phyloP scores from a whole-genome alignment of 2,888 invertebrate genomes.

The Cyclophora albipunctata region DNA sequence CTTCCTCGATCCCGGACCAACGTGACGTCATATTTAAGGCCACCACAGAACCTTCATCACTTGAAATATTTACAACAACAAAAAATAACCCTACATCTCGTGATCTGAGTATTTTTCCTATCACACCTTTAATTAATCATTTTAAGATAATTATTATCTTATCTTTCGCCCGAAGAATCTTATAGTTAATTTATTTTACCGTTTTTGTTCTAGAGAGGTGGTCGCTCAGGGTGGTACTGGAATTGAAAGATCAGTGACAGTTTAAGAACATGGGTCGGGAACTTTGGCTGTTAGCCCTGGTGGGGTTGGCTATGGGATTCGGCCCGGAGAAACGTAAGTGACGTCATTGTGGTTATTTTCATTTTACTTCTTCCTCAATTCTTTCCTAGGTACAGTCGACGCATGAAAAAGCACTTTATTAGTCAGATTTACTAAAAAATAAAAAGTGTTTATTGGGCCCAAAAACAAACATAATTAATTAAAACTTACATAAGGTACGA shows the following conservation, averaged over 20 bases:
- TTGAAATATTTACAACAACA: too few species aligned
- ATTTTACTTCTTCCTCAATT: too few species aligned
- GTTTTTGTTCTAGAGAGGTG: constrained; percentile 51
- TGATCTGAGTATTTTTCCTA: constrained; percentile 65
- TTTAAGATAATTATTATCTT: constrained; percentile 52
- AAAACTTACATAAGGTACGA: too few species aligned
- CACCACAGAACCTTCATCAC: too few species aligned
- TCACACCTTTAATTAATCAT: constrained; percentile 48
- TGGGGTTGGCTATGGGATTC: constrained; percentile 35
- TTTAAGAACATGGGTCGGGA: constrained; percentile 20
- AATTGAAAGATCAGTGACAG: not conserved
- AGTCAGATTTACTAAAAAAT: too few species aligned
- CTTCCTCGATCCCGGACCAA: too few species aligned
- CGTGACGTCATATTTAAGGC: too few species aligned
- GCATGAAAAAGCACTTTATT: too few species aligned
- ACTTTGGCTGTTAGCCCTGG: constrained; percentile 29
- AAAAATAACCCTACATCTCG: constrained; percentile 41
- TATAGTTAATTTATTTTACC: constrained; percentile 39
- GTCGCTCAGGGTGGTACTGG: constrained; percentile 6
- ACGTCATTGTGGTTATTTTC: not conserved
- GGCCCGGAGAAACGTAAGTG: constrained; percentile 54
- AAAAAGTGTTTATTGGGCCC: too few species aligned
- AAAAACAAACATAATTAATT: too few species aligned
- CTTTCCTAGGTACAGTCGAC: too few species aligned
- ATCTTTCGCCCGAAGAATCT: constrained; percentile 37